Evolutionary conservation across 1,140 invertebrate genomes (phyloP), one percentile per base, ranked within the genome.

Genomic region (Stegodyphus mimosarum): DNA sequence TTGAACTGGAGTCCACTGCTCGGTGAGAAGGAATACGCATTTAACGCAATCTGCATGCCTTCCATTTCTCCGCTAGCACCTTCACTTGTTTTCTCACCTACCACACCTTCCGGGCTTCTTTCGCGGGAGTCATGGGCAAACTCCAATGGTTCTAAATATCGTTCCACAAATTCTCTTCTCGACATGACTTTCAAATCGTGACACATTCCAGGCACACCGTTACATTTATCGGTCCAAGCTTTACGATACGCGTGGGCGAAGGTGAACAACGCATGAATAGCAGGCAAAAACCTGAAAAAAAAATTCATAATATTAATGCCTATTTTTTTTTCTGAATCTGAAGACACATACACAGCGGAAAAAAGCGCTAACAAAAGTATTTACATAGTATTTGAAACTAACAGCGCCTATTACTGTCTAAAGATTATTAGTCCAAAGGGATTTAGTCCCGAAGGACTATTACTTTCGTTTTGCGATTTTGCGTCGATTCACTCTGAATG

Each of bases 221-320:
- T 84, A 87, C 91, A 92, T 53, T 89, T 87, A 15, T 80, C 87
- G 7, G 77, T 74, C 88, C 91, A 91, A 5, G 91, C 91, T 48
- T 89, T 89, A 10, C 89, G 89, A 51, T 91, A 87, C 0, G 91
- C 90, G 69, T 87, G 88, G 49, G 91, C 90, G 81, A 91, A 90
- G 2, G 90, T 89, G 77, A 89, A 91, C 7, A 91, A 88, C 9
- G 90, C 89, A 86, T 91, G 90, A 6, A 92, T 87, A 6, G 90
- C 89, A 6, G 91, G 89, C 51, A 91, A 88, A 7, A 91, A 90
- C 85, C 89, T 89, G 77, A 88, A 89, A 75, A 90, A 88, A 33
- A 72, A 60, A 4, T 60, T 33, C 55, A 60, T 10, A 15, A 60
- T 9, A 60, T 60, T 60, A 60, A 60, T 15, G 1, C 0, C 55